Conservation (phyloP, 1,140 invertebrate species). For the Nylanderia fulva region DNA sequence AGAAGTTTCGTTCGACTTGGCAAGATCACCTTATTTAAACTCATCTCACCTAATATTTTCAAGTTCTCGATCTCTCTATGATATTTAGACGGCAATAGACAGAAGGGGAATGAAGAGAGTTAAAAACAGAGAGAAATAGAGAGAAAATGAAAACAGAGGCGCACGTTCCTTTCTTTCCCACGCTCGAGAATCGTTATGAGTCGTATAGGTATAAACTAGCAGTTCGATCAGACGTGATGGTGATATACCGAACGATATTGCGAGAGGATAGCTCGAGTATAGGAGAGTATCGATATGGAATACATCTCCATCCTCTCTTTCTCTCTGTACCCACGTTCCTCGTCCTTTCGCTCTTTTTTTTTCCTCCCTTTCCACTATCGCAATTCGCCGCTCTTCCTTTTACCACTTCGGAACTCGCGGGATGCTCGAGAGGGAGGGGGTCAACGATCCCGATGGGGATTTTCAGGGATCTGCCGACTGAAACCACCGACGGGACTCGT, state of each 20-base stretch:
- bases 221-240: conserved; percentile 76
- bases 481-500: conserved; percentile 75
- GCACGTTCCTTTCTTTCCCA: conserved; percentile 53
- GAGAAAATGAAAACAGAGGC: conserved; percentile 37
- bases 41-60: conserved; percentile 50
- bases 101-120: neutral
- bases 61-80: conserved; percentile 20
- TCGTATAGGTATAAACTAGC: conserved; percentile 76
- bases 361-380: conserved; percentile 9
- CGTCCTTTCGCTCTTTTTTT: conserved; percentile 17
- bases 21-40: conserved; percentile 64
- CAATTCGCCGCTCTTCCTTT: conserved; percentile 63
- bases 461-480: conserved; percentile 76
- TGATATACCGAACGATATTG: conserved; percentile 77
- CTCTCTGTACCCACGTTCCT: conserved; percentile 42
- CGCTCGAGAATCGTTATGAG: conserved; percentile 72
- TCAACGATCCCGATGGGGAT: conserved; percentile 77
- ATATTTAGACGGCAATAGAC: conserved; percentile 11
- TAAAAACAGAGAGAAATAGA: neutral
- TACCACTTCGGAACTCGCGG: conserved; percentile 72
- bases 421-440: conserved; percentile 69
- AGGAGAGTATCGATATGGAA: conserved; percentile 77
- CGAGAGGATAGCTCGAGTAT: conserved; percentile 73
- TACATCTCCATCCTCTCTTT: conserved; percentile 68
- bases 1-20: conserved; percentile 29